phyloP scores from a whole-genome alignment of 1,140 invertebrate species.

The Cotesia chilonis region DNA sequence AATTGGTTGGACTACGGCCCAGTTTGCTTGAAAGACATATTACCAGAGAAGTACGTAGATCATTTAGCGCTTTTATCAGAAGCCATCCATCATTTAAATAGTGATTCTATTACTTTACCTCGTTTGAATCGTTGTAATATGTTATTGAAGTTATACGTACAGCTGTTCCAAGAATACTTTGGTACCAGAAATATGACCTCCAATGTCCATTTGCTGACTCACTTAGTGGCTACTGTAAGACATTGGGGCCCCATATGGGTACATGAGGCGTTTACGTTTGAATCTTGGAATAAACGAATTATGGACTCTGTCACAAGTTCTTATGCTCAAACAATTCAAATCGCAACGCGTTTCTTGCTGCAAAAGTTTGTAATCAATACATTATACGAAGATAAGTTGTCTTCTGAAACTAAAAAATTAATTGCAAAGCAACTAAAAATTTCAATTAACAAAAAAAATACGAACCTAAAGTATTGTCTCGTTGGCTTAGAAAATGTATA shows the following conservation, averaged over 20 bases:
- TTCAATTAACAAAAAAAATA: background rate
- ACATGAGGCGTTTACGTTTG: too few species aligned
- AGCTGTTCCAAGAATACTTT: background rate
- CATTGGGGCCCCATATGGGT: background rate
- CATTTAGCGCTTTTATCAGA: background rate
- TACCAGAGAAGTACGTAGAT: background rate
- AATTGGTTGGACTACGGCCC: too few species aligned
- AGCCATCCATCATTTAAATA: too few species aligned
- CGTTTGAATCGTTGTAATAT: background rate
- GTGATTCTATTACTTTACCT: background rate
- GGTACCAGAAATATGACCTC: background rate
- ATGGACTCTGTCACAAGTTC: background rate
- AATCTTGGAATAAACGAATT: conserved; percentile 2
- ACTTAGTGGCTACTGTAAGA: background rate
- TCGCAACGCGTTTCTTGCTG: background rate
- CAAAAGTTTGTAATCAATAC: background rate
- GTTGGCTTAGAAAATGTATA: background rate
- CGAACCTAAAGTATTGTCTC: background rate
- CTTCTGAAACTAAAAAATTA: too few species aligned
- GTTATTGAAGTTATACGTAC: background rate
- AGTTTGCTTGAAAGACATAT: too few species aligned
- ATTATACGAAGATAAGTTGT: too few species aligned
- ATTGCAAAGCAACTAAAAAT: background rate
- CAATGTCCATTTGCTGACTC: background rate
- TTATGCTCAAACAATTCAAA: background rate